These are phyloP conservation scores for Ectropis grisescens DNA, from an alignment of 1,140 invertebrate species.

Conservation along the genomic window DNA sequence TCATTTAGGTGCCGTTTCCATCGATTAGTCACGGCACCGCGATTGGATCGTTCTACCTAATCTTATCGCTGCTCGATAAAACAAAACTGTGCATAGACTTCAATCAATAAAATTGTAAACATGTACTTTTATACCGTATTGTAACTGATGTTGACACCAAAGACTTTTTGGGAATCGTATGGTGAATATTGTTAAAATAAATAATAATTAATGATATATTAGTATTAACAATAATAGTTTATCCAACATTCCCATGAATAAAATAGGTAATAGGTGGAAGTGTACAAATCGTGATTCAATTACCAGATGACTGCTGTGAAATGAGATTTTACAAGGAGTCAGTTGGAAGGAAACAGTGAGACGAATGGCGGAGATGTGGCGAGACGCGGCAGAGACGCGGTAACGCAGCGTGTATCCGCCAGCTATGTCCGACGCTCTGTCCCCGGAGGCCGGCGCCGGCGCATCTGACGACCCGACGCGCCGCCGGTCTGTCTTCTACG, in stretches of 20 bases:
- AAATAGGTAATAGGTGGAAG: background rate
- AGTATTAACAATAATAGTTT: slow-evolving; percentile 4
- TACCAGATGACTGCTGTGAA: slow-evolving; percentile 18
- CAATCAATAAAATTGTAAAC: slow-evolving; percentile 37
- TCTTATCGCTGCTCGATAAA: slow-evolving; percentile 59
- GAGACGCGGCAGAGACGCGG: slow-evolving; percentile 22
- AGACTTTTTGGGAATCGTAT: no score
- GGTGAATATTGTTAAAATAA: no score
- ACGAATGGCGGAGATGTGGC: slow-evolving; percentile 41
- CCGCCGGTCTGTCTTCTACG: slow-evolving; percentile 73
- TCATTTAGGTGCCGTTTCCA: slow-evolving; percentile 10
- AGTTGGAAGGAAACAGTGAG: slow-evolving; percentile 28
- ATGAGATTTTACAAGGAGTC: slow-evolving; percentile 20
- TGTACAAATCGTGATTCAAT: slow-evolving; percentile 2
- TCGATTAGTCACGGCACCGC: slow-evolving; percentile 13
- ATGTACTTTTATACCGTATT: no score
- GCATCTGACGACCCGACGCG: slow-evolving; percentile 52
- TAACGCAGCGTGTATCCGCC: slow-evolving; percentile 55
- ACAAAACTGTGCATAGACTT: slow-evolving; percentile 24
- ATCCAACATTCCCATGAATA: slow-evolving; percentile 4
- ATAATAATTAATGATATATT: slow-evolving; percentile 6
- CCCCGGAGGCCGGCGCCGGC: slow-evolving; percentile 32
- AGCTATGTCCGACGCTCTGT: slow-evolving; percentile 43
- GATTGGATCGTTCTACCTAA: slow-evolving; percentile 40
- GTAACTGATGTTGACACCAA: no score